phyloP scores from a whole-genome alignment of 2,888 invertebrate genomes.

The Archips crataeganus region DNA sequence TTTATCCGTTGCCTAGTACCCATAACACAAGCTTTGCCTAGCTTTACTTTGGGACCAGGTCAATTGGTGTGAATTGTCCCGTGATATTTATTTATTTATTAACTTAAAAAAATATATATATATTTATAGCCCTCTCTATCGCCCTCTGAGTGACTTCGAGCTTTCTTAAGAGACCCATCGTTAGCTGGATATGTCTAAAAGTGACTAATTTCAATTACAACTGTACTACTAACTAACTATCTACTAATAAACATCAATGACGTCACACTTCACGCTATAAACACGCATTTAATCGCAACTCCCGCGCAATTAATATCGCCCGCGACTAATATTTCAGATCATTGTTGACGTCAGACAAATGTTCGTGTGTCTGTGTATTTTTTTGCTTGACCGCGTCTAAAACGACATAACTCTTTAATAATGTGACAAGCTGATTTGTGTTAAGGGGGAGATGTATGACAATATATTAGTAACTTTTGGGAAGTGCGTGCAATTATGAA shows the following conservation, averaged over 20 bases:
- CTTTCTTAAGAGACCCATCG: too few species aligned
- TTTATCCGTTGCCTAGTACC: too few species aligned
- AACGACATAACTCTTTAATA: conserved; percentile 47
- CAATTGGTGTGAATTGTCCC: too few species aligned
- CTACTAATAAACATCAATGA: conserved; percentile 2
- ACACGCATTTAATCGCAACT: conserved; percentile 34
- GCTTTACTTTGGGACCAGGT: too few species aligned
- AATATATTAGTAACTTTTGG: conserved; percentile 12
- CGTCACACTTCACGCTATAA: conserved; percentile 19
- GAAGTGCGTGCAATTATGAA: conserved; percentile 27
- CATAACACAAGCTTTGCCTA: too few species aligned
- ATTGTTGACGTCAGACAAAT: conserved; percentile 40
- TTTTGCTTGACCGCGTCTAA: conserved; percentile 28
- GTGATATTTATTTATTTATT: too few species aligned
- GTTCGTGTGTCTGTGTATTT: conserved; percentile 34
- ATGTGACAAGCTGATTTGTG: conserved; percentile 52
- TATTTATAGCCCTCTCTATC: too few species aligned
- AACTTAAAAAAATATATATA: too few species aligned
- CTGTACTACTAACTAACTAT: neutral
- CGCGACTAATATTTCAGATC: conserved; percentile 27
- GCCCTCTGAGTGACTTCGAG: too few species aligned
- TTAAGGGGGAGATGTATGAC: conserved; percentile 45
- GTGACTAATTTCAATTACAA: neutral
- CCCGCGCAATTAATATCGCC: conserved; percentile 24
- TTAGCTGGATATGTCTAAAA: too few species aligned